Conservation (phyloP, 2,888 invertebrate species). For the Megalurothrips usitatus region DNA sequence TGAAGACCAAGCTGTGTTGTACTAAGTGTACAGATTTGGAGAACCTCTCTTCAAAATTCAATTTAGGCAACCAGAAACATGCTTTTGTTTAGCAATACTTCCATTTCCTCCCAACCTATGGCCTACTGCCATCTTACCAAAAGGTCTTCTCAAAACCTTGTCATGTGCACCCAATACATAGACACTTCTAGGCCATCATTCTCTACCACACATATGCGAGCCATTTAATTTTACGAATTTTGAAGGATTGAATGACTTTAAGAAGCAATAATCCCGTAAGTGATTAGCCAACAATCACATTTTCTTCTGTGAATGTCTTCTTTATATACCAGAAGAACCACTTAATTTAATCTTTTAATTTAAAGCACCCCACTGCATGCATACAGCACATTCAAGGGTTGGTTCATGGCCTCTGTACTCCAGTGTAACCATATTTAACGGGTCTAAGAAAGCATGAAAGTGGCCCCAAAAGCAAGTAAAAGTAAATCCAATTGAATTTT, state of each 20-base stretch:
- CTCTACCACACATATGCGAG: neutral
- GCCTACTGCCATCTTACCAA: neutral
- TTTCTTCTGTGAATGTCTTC: neutral
- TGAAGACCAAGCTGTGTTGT: slow-evolving; percentile 22
- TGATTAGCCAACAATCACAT: neutral
- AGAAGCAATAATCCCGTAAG: neutral
- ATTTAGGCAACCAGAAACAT: neutral
- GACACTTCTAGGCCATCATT: neutral
- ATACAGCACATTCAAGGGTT: no score
- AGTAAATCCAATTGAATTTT: no score
- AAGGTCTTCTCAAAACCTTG: no score
- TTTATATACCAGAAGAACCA: no score
- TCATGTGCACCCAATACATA: no score
- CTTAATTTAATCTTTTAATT: neutral
- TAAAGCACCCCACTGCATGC: neutral
- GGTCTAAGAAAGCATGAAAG: no score
- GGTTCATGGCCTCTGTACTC: no score
- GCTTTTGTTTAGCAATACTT: neutral
- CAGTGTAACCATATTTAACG: no score
- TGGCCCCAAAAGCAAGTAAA: no score
- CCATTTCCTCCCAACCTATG: neutral
- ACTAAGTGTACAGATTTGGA: neutral
- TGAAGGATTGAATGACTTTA: neutral
- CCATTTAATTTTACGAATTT: neutral
- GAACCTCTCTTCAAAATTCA: neutral